Base-by-base conservation (phyloP, 2,797 vertebrate genomes). In the Alauda arvensis region DNA sequence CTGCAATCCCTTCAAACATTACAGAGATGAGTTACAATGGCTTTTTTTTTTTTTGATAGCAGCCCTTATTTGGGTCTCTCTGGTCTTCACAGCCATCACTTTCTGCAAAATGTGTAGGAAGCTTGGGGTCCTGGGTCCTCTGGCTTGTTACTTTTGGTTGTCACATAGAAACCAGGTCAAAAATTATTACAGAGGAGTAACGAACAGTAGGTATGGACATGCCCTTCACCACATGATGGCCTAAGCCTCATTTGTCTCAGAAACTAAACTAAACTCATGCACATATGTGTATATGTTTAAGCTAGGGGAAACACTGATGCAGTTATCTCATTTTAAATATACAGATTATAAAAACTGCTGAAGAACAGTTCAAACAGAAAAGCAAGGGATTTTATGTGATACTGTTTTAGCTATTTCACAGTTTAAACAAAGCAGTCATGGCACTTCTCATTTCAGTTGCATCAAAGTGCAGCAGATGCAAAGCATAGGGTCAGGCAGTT, bases 311-410 rank as follows among this genome's bases (percentile, higher is more conserved):
- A 83, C 25, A 43, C 21, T 57, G 37, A 61, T 0, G 3, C 24
- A 79, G 12, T 74, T 78, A 83, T 55, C 77, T 78, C 14, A 17
- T 69, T 91, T 93, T 72, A 93, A 89, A 91, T 72, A 89, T 52
- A 85, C 37, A 76, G 45, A 60, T 76, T 85, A 66, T 53, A 77
- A 86, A 77, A 93, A 59, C 28, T 53, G 9, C 59, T 40, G 69
- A 61, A 75, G 53, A 87, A 29, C 12, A 45, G 34, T 40, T 91
- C 39, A 48, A 87, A 81, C 14, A 66, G 49, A 83, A 93, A 81
- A 77, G 29, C 4, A 33, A 6, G 3, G 42, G 29, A 53, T 66
- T 72, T 91, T 71, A 55, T 14, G n/a, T 67, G 53, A 31, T 11
- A 6, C 16, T 4, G 37, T 80, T 81, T 81, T 55, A 78, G 31